These are phyloP conservation scores for Drosophila subsilvestris DNA, from an alignment of 2,888 invertebrate genomes.

Conservation along the genomic window DNA sequence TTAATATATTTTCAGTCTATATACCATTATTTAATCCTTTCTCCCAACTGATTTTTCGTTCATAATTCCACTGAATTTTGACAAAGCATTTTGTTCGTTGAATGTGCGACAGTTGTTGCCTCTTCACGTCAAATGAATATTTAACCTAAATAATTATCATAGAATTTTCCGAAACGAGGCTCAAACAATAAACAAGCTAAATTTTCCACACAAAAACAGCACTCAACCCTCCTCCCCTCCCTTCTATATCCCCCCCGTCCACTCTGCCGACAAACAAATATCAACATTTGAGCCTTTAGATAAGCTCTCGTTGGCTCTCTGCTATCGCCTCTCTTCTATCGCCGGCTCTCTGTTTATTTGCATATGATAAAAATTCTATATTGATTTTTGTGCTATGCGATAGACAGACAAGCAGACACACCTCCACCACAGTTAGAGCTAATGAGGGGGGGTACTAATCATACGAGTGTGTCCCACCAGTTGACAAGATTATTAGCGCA, in stretches of 20 bases:
- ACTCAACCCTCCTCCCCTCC: not conserved
- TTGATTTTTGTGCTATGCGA: slow-evolving; percentile 53
- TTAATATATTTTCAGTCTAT: too few species aligned
- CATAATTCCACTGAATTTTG: not conserved
- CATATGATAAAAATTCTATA: slow-evolving; percentile 59
- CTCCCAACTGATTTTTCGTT: not conserved
- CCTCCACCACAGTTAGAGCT: slow-evolving; percentile 22
- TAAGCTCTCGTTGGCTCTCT: slow-evolving; percentile 47
- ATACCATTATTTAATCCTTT: too few species aligned
- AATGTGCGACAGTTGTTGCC: too few species aligned
- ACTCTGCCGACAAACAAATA: slow-evolving; percentile 16
- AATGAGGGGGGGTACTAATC: slow-evolving; percentile 12
- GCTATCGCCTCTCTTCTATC: slow-evolving; percentile 13
- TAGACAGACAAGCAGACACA: slow-evolving; percentile 41
- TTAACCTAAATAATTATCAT: not conserved
- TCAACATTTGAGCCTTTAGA: slow-evolving; percentile 41
- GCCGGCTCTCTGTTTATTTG: slow-evolving; percentile 53
- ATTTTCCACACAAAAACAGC: not conserved
- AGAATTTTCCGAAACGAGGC: not conserved
- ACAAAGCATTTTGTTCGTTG: not conserved
- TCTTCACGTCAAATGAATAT: not conserved
- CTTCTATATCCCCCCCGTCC: too few species aligned
- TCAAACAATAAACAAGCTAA: slow-evolving; percentile 2
- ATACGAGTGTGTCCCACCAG: slow-evolving; percentile 30
- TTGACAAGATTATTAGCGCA: slow-evolving; percentile 39